Evolutionary conservation across 2,113 vertebrate genomes (phyloP).

Genomic region (Rissa tridactyla): DNA sequence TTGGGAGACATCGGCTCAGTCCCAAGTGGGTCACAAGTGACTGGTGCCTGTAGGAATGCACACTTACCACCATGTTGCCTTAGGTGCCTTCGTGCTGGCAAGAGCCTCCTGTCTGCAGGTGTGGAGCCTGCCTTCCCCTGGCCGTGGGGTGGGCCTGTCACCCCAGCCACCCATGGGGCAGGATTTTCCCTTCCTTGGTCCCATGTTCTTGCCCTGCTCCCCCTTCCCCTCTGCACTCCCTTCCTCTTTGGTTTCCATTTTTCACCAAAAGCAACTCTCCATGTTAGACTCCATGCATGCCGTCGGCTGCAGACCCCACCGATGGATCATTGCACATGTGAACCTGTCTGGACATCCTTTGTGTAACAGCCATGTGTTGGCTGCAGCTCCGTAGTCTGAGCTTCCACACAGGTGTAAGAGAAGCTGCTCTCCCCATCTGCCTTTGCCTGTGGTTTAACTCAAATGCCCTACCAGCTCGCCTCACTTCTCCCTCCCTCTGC

Average conservation of each 20-base stretch:
- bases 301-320: not conserved
- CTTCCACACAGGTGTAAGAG: not conserved
- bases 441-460: not conserved
- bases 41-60: fast-evolving
- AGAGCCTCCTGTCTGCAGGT: not conserved
- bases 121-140: not conserved
- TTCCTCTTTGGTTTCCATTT: not conserved
- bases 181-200: not conserved
- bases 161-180: fast-evolving
- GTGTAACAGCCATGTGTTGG: not conserved
- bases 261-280: not conserved
- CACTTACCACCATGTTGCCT: fast-evolving
- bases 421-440: not conserved
- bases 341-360: not conserved
- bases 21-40: fast-evolving
- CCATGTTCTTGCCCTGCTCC: not conserved
- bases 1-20: not conserved
- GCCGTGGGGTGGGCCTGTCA: not conserved
- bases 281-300: not conserved
- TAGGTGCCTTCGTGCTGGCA: not conserved
- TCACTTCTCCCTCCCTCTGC: not conserved
- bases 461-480: not conserved
- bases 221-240: not conserved
- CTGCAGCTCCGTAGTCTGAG: not conserved
- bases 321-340: not conserved